Percentiles rank a stretch among this genome's conserved stretches.
Conservation (phyloP, 2,888 invertebrate genomes). For the Agrochola lota region DNA sequence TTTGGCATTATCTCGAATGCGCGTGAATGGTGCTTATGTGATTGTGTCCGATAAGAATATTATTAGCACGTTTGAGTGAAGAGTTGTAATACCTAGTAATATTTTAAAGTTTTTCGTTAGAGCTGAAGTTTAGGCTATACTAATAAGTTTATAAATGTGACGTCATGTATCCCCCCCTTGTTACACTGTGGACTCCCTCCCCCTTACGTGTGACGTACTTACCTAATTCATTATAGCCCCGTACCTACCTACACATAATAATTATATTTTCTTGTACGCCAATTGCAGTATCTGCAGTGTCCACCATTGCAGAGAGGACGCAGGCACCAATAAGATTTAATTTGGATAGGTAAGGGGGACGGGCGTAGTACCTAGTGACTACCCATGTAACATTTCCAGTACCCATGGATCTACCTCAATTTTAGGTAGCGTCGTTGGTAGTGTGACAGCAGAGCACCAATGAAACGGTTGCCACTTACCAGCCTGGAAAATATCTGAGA, state of each 20-base stretch:
- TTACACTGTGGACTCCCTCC: too few species aligned
- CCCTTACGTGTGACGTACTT: too few species aligned
- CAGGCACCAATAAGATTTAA: not conserved
- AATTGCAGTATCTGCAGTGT: not conserved
- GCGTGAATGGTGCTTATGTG: slow-evolving; percentile 40
- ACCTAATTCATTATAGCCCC: too few species aligned
- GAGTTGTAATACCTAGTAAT: too few species aligned
- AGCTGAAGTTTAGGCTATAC: too few species aligned
- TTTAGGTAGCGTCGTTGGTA: not conserved
- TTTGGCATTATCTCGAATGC: slow-evolving; percentile 50
- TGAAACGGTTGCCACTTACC: not conserved
- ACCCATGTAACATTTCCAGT: too few species aligned
- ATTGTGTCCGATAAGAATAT: slow-evolving; percentile 46
- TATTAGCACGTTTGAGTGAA: not conserved
- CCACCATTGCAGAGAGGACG: not conserved
- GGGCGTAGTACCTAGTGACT: not conserved
- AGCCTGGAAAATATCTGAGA: not conserved
- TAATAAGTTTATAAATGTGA: too few species aligned
- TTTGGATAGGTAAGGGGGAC: not conserved
- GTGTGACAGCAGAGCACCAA: not conserved
- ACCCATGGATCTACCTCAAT: not conserved
- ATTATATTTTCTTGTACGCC: not conserved
- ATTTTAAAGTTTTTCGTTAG: too few species aligned
- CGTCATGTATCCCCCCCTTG: too few species aligned
- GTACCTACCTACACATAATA: too few species aligned